Conservation (phyloP, 1,140 invertebrate genomes). For the Euwallacea fornicatus region DNA sequence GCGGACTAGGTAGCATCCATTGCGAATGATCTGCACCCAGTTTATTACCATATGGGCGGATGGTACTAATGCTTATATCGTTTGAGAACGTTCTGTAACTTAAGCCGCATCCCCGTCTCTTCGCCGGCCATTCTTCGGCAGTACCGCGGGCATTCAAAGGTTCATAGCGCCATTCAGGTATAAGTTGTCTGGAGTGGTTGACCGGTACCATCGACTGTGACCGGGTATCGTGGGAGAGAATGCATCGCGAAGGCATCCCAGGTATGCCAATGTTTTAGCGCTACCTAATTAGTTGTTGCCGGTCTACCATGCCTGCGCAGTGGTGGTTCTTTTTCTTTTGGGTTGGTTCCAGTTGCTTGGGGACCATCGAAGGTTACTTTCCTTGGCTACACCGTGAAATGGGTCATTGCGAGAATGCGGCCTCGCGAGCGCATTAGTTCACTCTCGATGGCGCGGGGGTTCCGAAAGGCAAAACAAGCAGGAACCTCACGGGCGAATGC, state of each 20-base stretch:
- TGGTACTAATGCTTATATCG: no score
- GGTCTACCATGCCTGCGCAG: slow-evolving; percentile 20
- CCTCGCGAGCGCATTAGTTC: no score
- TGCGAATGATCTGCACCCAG: not conserved
- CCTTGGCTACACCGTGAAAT: slow-evolving; percentile 16
- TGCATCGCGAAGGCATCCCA: slow-evolving; percentile 36
- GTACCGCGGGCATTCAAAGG: slow-evolving; percentile 17
- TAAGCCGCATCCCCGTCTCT: no score
- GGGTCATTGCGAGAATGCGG: slow-evolving; percentile 17
- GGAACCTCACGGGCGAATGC: no score
- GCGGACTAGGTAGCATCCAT: not conserved
- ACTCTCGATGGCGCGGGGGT: no score
- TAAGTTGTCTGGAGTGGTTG: slow-evolving; percentile 34
- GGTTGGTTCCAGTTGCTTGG: slow-evolving; percentile 11
- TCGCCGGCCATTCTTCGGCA: no score
- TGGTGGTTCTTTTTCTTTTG: slow-evolving; percentile 20
- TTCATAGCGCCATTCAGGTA: slow-evolving; percentile 37
- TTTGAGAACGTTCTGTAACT: no score
- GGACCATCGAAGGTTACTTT: not conserved
- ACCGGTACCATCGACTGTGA: slow-evolving; percentile 26
- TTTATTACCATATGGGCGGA: no score
- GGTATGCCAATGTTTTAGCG: slow-evolving; percentile 47
- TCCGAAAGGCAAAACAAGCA: no score
- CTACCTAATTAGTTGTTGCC: slow-evolving; percentile 46
- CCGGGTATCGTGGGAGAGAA: slow-evolving; percentile 43